Conservation (phyloP, 1,140 invertebrate genomes). For the honey bee (Apis mellifera) region DNA sequence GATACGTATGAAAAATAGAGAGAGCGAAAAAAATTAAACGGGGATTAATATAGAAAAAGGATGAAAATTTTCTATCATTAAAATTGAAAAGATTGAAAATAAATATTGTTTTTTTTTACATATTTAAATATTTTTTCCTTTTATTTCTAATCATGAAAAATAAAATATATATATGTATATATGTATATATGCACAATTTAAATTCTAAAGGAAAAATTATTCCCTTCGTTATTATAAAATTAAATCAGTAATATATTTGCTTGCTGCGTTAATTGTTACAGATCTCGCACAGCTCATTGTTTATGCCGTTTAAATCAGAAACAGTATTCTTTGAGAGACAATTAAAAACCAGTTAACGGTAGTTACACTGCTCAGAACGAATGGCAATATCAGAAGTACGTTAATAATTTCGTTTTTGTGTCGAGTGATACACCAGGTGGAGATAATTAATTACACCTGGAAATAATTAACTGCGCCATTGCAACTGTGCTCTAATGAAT, state of each 20-base stretch:
- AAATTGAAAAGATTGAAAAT: too few relatives aligned
- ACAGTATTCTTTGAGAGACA: not conserved
- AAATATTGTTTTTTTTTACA: too few relatives aligned
- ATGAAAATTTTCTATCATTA: too few relatives aligned
- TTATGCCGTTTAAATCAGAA: not conserved
- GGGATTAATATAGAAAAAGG: not conserved
- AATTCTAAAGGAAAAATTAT: too few relatives aligned
- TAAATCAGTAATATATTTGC: too few relatives aligned
- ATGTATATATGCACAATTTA: too few relatives aligned
- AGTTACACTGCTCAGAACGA: not conserved
- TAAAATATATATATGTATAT: too few relatives aligned
- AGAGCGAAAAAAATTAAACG: not conserved
- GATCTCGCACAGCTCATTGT: not conserved
- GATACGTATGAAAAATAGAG: not conserved
- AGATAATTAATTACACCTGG: conserved; percentile 50
- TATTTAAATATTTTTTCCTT: too few relatives aligned
- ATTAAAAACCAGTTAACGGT: not conserved
- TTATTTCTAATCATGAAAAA: too few relatives aligned
- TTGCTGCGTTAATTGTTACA: too few relatives aligned
- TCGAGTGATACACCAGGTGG: conserved; percentile 20
- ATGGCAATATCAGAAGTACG: not conserved
- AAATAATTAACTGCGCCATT: conserved; percentile 48
- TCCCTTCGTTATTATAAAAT: too few relatives aligned
- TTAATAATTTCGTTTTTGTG: conserved; percentile 27
- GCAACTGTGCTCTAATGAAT: conserved; percentile 43